phyloP scores from a whole-genome alignment of 2,888 invertebrate species.

The Pharmacophagus antenor region DNA sequence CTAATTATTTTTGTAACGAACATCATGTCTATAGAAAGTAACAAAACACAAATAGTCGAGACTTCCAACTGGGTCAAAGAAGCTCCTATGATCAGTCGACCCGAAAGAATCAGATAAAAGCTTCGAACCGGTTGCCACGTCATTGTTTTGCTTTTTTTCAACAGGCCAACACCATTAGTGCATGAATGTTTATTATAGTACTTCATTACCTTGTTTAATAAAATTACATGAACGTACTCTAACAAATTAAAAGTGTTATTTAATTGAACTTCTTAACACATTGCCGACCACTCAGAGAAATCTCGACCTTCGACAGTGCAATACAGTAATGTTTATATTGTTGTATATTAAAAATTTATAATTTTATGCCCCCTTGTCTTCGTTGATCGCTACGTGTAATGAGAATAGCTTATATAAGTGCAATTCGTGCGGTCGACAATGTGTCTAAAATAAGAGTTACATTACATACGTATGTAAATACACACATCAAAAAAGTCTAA shows the following conservation, averaged over 20 bases:
- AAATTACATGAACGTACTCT: background rate
- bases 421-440: too few relatives aligned
- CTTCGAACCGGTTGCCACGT: slow-evolving; percentile 7
- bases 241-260: background rate
- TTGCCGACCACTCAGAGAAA: background rate
- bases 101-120: slow-evolving; percentile 21
- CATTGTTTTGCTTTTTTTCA: slow-evolving; percentile 34
- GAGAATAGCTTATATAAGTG: too few relatives aligned
- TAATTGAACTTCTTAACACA: background rate
- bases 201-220: slow-evolving; percentile 12
- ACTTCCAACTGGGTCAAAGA: slow-evolving; percentile 38
- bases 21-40: slow-evolving; percentile 38
- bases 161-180: slow-evolving; percentile 29
- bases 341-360: too few relatives aligned
- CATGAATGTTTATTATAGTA: slow-evolving; percentile 26
- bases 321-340: too few relatives aligned
- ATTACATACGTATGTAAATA: too few relatives aligned
- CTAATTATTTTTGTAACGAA: slow-evolving; percentile 2
- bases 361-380: too few relatives aligned
- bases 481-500: too few relatives aligned
- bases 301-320: background rate
- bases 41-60: slow-evolving; percentile 38
- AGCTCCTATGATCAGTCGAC: slow-evolving; percentile 35
- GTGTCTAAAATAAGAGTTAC: too few relatives aligned
- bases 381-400: too few relatives aligned